Percentiles rank a stretch among this genome's conserved stretches.
Conservation (phyloP, 2,113 vertebrate species). For the Meleagris gallopavo region DNA sequence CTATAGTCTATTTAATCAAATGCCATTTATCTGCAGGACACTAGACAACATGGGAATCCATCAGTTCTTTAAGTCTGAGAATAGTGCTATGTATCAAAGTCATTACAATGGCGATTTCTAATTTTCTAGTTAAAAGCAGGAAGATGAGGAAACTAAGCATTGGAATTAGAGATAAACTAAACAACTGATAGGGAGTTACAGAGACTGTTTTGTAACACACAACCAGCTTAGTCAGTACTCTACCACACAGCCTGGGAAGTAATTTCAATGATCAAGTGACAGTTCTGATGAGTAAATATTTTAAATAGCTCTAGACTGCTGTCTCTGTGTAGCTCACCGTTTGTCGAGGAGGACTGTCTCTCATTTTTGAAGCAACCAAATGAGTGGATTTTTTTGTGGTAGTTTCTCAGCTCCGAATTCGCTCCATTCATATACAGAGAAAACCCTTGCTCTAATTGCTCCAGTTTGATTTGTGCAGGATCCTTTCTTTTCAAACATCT, state of each 20-base stretch:
- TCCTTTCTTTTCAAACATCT: slow-evolving; percentile 84
- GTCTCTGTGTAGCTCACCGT: slow-evolving; percentile 74
- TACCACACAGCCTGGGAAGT: neutral
- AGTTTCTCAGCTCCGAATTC: slow-evolving; percentile 81
- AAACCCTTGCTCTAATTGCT: slow-evolving; percentile 92
- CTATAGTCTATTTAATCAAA: neutral
- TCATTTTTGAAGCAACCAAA: slow-evolving; percentile 47
- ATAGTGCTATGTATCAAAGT: neutral
- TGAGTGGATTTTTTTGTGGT: slow-evolving; percentile 53
- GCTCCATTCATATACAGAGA: slow-evolving; percentile 95
- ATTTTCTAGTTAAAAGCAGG: neutral
- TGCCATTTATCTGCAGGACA: slow-evolving; percentile 1
- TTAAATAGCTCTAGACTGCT: neutral
- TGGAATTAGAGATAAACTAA: neutral
- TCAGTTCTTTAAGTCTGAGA: neutral
- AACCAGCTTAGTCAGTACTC: neutral
- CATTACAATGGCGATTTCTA: neutral
- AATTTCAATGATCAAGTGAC: neutral
- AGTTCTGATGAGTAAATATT: neutral
- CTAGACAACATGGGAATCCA: neutral
- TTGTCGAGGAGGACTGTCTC: slow-evolving; percentile 65
- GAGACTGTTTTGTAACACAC: neutral
- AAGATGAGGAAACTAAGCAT: neutral
- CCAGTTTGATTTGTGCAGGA: slow-evolving; percentile 82
- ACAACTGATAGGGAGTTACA: neutral